Conservation (phyloP, 1,140 invertebrate genomes). For the Drosophila navojoa region DNA sequence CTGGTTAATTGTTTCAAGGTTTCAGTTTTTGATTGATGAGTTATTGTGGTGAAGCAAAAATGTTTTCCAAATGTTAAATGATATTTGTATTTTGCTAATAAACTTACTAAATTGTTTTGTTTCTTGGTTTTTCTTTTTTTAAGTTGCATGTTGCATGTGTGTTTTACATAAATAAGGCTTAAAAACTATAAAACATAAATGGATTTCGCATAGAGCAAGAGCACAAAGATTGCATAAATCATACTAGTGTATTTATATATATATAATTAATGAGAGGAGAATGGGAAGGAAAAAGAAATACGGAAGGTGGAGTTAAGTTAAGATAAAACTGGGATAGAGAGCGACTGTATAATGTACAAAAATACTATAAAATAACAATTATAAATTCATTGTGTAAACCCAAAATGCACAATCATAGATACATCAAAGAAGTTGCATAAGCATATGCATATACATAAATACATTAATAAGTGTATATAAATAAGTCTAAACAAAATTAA, state of each 20-base stretch:
- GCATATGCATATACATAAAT: conserved; percentile 49
- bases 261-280: conserved; percentile 11
- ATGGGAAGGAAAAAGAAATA: conserved; percentile 26
- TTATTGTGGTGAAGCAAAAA: conserved; percentile 32
- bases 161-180: conserved; percentile 71
- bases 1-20: conserved; percentile 19
- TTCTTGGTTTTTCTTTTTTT: not conserved
- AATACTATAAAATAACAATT: conserved; percentile 54
- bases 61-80: conserved; percentile 43
- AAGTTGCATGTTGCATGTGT: conserved; percentile 45
- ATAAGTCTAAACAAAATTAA: conserved; percentile 76
- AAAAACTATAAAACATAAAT: conserved; percentile 81
- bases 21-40: conserved; percentile 8
- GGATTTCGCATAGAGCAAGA: conserved; percentile 64
- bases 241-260: not conserved
- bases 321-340: conserved; percentile 29
- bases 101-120: conserved; percentile 67
- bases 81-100: conserved; percentile 75
- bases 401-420: conserved; percentile 47
- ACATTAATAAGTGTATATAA: conserved; percentile 49
- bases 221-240: conserved; percentile 33
- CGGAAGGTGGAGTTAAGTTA: conserved; percentile 16
- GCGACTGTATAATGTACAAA: conserved; percentile 45
- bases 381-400: conserved; percentile 51
- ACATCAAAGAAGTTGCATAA: conserved; percentile 45